Percentiles rank a stretch among this genome's conserved stretches.
phyloP scores from a whole-genome alignment of 2,797 vertebrate species.

The Cuculus canorus region DNA sequence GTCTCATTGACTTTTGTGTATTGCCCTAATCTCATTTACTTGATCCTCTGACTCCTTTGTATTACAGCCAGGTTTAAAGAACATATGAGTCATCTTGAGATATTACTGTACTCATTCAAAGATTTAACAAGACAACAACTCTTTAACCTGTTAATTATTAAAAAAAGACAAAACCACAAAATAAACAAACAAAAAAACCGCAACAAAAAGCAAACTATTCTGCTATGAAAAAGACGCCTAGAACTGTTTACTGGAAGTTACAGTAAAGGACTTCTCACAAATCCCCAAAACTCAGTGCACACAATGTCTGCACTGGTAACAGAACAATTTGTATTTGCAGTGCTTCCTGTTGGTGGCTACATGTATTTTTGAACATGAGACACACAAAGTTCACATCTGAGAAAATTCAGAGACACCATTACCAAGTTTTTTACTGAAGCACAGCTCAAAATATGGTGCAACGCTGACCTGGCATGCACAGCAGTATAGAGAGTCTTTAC shows the following conservation, averaged over 20 bases:
- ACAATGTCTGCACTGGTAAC: background rate
- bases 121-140: background rate
- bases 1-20: background rate
- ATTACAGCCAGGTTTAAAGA: background rate
- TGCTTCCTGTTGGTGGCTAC: background rate
- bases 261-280: background rate
- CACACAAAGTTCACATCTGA: fast-evolving
- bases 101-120: background rate
- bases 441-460: background rate
- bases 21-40: background rate
- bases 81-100: background rate
- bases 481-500: background rate
- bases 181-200: background rate
- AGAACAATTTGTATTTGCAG: background rate
- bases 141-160: background rate
- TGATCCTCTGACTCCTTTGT: background rate
- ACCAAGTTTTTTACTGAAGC: background rate
- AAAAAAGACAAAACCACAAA: background rate
- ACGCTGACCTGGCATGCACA: background rate
- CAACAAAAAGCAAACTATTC: background rate
- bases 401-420: background rate
- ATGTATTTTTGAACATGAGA: background rate
- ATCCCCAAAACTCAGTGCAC: background rate
- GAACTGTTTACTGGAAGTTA: background rate
- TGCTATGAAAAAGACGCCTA: background rate